Base-by-base conservation (phyloP, 2,888 invertebrate genomes). In the Drosophila meridionalis region DNA sequence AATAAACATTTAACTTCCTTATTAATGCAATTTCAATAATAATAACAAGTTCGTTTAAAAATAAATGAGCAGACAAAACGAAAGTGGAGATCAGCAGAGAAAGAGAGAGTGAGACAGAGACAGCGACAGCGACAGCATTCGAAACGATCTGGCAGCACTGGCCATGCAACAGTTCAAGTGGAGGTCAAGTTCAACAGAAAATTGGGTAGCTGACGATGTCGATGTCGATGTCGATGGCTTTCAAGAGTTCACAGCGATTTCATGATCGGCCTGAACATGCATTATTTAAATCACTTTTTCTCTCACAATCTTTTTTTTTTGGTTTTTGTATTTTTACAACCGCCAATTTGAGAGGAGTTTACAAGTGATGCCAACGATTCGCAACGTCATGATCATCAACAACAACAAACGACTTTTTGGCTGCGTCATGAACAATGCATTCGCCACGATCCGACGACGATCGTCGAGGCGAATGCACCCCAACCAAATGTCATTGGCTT, bases 1-100 rank as follows among this genome's bases (percentile, higher is more conserved):
- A 87, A 89, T 87, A 87, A 87, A 80, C 79, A 78, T 85, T 80
- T 73, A 73, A 85, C 87, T 87, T 87, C 89, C 87, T 87, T 89
- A 87, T 87, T 85, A 87, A 88, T 82, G 76, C 76, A 78, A 83
- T 87, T 82, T 85, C 78, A 78, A 84, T 83, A 87, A 84, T 83
- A 87, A 87, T 62, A 87, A 82, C 61, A 69, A 74, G 65, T 76
- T 61, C 59, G 73, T 69, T 78, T 73, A 72, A 73, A 79, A 67
- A 76, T 72, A 78, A 87, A 78, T 72, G 76, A 72, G 58, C 84
- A 69, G 73, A 75, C 84, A 77, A 80, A 76, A 77, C 74, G 74
- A 83, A 87, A 83, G 84, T 87, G 50, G 66, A 48, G 26, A 36
- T 30, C 56, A 42, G 52, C 55, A 43, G 9, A 40, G 28, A 7